Conservation (phyloP, 1,140 invertebrate genomes). For the Conopomorpha cramerella region DNA sequence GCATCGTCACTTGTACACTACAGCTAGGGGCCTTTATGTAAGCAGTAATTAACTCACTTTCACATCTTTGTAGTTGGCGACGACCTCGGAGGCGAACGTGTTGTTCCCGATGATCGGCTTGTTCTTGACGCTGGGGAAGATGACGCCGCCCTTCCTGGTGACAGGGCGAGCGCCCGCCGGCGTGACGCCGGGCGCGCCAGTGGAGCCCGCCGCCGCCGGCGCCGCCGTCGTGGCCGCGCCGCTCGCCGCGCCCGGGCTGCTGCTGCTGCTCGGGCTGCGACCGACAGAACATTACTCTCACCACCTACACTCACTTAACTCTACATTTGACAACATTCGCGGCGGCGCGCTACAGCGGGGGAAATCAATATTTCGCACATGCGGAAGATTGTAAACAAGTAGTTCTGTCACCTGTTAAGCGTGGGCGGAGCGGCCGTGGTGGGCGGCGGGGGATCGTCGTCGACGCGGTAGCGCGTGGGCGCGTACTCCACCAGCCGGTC, state of each 20-base stretch:
- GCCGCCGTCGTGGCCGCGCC: constrained; percentile 10
- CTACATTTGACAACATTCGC: too few relatives aligned
- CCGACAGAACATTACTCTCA: constrained; percentile 36
- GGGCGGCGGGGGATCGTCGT: constrained; percentile 39
- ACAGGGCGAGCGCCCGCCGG: constrained; percentile 25
- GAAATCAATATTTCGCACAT: too few relatives aligned
- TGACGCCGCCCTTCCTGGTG: constrained; percentile 75
- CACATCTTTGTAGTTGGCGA: constrained; percentile 76
- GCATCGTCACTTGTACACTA: too few relatives aligned
- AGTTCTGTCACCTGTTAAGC: constrained; percentile 44
- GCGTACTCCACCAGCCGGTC: constrained; percentile 77
- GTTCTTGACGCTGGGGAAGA: constrained; percentile 89
- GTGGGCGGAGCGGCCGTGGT: constrained; percentile 34
- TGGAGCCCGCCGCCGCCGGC: constrained; percentile 1
- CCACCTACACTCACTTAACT: constrained; percentile 1
- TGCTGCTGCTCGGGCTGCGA: constrained; percentile 35
- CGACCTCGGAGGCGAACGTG: constrained; percentile 75
- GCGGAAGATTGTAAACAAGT: too few relatives aligned
- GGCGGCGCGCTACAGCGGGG: too few relatives aligned
- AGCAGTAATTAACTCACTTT: constrained; percentile 71
- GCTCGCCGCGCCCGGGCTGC: constrained; percentile 19
- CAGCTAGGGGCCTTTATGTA: too few relatives aligned
- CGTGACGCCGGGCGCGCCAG: constrained; percentile 5
- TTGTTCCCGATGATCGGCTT: constrained; percentile 83
- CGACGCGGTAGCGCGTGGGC: constrained; percentile 63